These are phyloP conservation scores for Apteryx owenii DNA, from an alignment of 2,113 vertebrate genomes.

Conservation along the genomic window DNA sequence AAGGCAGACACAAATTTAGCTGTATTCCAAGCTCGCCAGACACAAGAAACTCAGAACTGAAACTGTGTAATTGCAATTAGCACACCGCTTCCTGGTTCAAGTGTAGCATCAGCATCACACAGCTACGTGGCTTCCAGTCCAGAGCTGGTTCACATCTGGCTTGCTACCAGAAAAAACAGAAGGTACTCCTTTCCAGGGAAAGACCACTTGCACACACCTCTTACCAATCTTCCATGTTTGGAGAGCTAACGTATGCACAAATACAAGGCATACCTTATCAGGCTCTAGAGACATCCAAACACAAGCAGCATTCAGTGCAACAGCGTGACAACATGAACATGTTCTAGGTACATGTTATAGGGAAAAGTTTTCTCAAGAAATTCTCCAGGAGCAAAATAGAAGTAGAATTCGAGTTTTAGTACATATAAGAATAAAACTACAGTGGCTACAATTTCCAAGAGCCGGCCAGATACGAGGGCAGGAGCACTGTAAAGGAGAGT, in stretches of 20 bases:
- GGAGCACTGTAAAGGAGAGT: not conserved
- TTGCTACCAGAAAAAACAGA: not conserved
- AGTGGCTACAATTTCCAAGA: not conserved
- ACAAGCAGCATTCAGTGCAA: not conserved
- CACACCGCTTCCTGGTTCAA: accelerated
- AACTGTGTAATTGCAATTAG: not conserved
- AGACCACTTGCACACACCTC: not conserved
- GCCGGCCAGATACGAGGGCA: not conserved
- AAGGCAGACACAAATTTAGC: not conserved
- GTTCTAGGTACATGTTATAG: accelerated
- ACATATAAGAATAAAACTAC: not conserved
- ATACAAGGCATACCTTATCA: not conserved
- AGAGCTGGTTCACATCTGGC: not conserved
- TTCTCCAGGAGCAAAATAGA: not conserved
- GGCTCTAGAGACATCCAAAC: not conserved
- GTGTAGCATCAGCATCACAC: not conserved
- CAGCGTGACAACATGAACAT: accelerated
- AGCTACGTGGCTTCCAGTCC: not conserved
- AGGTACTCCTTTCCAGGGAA: not conserved
- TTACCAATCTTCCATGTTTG: not conserved
- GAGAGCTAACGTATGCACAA: accelerated
- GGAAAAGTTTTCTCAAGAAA: not conserved
- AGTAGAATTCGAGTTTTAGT: not conserved
- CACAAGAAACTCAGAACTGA: not conserved
- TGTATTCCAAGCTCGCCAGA: not conserved